These are phyloP conservation scores for Tarsius wallacei DNA, from an alignment of 2,797 vertebrate species.

Conservation along the genomic window DNA sequence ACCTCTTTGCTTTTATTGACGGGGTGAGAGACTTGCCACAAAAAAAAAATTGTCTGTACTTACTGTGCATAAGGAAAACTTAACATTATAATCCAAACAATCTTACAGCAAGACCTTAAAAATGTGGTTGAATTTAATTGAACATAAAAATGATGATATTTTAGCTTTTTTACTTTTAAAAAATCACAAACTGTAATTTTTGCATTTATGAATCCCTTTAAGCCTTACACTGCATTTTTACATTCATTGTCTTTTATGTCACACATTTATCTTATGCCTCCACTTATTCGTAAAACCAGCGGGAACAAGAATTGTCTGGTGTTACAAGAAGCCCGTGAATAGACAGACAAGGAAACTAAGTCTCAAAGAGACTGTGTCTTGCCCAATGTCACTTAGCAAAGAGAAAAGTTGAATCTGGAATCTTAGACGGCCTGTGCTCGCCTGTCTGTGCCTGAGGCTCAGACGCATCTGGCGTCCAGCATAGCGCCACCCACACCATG, in stretches of 20 bases:
- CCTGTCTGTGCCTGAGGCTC: not conserved
- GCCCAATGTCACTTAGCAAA: not conserved
- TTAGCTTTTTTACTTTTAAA: not conserved
- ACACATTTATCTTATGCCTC: not conserved
- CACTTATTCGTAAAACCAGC: not conserved
- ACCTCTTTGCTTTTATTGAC: not conserved
- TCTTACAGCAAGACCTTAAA: not conserved
- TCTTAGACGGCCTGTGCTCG: not conserved
- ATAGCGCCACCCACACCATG: fast-evolving
- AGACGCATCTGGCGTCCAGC: not conserved
- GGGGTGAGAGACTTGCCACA: not conserved
- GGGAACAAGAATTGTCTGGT: not conserved
- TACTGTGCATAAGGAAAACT: not conserved
- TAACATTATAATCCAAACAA: not conserved
- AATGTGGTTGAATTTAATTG: not conserved
- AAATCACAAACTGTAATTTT: constrained; percentile 29
- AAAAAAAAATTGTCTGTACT: not conserved
- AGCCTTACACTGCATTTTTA: not conserved
- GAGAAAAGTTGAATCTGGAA: not conserved
- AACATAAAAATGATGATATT: constrained; percentile 54
- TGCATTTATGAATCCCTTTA: not conserved
- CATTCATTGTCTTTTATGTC: constrained; percentile 2
- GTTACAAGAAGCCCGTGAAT: not conserved
- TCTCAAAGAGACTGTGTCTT: not conserved
- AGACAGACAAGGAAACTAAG: constrained; percentile 5